Evolutionary conservation across 2,113 vertebrate genomes (phyloP).

Genomic region (Hydropotes inermis): DNA sequence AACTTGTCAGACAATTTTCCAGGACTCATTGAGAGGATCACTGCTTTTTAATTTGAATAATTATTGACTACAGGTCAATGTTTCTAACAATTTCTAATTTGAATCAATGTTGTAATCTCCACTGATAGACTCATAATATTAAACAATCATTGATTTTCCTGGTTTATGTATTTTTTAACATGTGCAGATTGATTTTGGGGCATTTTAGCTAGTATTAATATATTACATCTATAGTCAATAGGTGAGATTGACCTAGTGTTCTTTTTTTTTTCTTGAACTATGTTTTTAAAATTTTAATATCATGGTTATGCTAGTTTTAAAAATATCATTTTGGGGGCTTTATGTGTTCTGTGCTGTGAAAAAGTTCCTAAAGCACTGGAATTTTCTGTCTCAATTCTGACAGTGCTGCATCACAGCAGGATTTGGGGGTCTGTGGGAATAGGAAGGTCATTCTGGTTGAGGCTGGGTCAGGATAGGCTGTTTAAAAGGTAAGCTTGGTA

Average conservation of each 20-base stretch:
- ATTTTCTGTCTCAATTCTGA: neutral
- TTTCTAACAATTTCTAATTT: slow-evolving; percentile 24
- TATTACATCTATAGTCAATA: neutral
- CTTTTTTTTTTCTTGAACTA: neutral
- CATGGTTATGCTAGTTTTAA: neutral
- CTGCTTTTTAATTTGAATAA: neutral
- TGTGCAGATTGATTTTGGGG: neutral
- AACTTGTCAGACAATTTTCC: neutral
- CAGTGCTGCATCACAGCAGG: neutral
- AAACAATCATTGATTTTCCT: neutral
- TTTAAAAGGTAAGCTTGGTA: neutral
- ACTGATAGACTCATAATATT: neutral
- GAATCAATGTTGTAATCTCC: neutral
- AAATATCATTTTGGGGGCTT: neutral
- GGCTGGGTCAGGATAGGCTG: neutral
- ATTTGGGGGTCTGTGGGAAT: neutral
- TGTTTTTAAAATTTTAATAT: neutral
- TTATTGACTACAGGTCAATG: neutral
- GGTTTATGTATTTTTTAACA: neutral
- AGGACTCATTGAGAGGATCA: neutral
- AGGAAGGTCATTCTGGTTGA: neutral
- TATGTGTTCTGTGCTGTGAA: neutral
- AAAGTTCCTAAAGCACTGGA: neutral
- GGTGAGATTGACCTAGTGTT: neutral
- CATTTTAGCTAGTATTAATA: neutral